Evolutionary conservation across 35 echinoderm and acorn worm species (phyloP).

Genomic region (Amphiura filiformis): DNA sequence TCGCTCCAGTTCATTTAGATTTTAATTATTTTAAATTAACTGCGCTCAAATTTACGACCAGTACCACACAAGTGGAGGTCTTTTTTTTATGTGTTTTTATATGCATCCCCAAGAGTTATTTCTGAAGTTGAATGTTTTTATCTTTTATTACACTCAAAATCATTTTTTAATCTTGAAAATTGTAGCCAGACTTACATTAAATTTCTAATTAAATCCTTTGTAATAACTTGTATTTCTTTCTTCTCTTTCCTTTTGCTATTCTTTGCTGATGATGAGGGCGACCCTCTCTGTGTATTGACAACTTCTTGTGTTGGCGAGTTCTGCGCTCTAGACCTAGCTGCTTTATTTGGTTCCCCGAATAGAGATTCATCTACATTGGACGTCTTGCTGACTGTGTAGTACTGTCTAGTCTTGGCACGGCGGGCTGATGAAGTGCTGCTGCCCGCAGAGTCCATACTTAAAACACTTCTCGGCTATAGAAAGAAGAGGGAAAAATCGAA

Average conservation of each 20-base stretch:
- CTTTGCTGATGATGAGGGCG: slow-evolving; percentile 6
- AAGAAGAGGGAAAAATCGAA: slow-evolving; percentile 13
- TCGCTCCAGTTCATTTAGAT: too few relatives aligned
- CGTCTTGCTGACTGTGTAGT: slow-evolving; percentile 94
- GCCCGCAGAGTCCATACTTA: slow-evolving; percentile 59
- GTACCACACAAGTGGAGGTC: too few relatives aligned
- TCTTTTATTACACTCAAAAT: too few relatives aligned
- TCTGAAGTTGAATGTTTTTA: too few relatives aligned
- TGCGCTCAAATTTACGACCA: too few relatives aligned
- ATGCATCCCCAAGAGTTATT: too few relatives aligned
- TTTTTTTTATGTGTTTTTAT: too few relatives aligned
- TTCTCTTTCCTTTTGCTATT: slow-evolving; percentile 46
- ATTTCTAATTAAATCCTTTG: slow-evolving; percentile 97
- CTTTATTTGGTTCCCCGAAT: slow-evolving; percentile 44
- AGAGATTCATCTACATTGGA: slow-evolving; percentile 80
- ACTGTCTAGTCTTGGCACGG: slow-evolving; percentile 85
- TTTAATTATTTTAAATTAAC: too few relatives aligned
- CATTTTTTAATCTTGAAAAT: too few relatives aligned
- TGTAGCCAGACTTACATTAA: slow-evolving; percentile 67
- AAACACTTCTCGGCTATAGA: slow-evolving; percentile 77
- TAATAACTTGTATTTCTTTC: slow-evolving; percentile 91
- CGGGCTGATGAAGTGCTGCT: slow-evolving; percentile 44
- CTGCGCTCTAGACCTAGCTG: slow-evolving; percentile 30
- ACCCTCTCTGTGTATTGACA: background rate
- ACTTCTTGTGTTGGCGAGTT: slow-evolving; percentile 5